A percentile compares a stretch with the other conserved stretches of the same genome.
phyloP scores from a whole-genome alignment of 2,797 vertebrate species.

The Acropternis orthonyx region DNA sequence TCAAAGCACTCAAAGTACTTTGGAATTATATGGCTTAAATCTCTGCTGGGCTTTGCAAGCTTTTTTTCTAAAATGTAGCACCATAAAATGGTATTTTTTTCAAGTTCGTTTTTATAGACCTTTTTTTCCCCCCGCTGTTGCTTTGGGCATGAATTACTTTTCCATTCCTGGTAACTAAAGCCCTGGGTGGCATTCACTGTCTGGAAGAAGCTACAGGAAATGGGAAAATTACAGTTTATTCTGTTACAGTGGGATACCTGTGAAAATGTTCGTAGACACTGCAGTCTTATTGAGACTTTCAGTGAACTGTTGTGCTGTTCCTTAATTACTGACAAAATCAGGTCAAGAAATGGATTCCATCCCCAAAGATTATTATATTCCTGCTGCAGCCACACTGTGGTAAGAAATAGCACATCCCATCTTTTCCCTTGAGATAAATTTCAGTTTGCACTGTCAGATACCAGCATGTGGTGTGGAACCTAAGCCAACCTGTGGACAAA shows the following conservation, averaged over 20 bases:
- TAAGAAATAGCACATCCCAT: neutral
- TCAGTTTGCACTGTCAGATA: neutral
- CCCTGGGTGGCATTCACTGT: conserved; percentile 19
- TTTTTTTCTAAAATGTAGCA: conserved; percentile 14
- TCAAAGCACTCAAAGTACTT: conserved; percentile 30
- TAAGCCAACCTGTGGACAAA: neutral
- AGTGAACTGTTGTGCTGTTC: neutral
- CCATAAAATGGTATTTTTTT: conserved; percentile 33
- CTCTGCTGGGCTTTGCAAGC: conserved; percentile 22
- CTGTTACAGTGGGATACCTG: neutral
- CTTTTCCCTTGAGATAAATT: neutral
- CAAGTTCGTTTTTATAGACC: neutral
- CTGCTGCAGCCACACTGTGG: neutral
- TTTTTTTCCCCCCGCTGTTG: neutral
- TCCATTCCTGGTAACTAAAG: conserved; percentile 33
- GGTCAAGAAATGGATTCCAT: conserved; percentile 34
- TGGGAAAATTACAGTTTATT: conserved; percentile 30
- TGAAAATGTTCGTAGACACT: neutral
- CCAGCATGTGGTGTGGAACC: neutral
- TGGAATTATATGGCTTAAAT: conserved; percentile 39
- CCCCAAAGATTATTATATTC: conserved; percentile 13
- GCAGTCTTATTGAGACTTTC: neutral
- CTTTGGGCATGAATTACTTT: conserved; percentile 50
- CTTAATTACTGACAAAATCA: conserved; percentile 54
- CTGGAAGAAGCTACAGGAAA: conserved; percentile 29